A percentile compares a stretch with the other conserved stretches of the same genome.
Conservation (phyloP, 2,888 invertebrate genomes). For the Sphinx pinastri region DNA sequence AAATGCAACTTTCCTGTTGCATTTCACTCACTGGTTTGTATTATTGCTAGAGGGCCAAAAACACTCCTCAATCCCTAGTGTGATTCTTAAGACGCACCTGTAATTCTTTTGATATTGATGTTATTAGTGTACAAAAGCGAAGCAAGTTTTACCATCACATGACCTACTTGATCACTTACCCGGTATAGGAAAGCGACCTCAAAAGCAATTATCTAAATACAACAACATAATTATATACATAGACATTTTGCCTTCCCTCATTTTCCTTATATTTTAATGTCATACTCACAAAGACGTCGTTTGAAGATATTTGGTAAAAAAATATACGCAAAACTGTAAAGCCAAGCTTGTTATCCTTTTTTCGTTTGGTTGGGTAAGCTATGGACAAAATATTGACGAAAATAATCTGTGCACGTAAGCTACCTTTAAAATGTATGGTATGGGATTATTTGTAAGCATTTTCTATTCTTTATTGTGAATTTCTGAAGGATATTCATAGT, state of each 20-base stretch:
- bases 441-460: not conserved
- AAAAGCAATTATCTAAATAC: not conserved
- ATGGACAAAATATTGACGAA: not conserved
- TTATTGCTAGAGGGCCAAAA: too few species aligned
- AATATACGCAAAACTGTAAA: conserved; percentile 7
- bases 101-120: too few species aligned
- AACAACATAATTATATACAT: not conserved
- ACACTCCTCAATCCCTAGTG: too few species aligned
- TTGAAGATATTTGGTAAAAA: conserved; percentile 7
- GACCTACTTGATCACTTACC: too few species aligned
- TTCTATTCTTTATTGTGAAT: too few species aligned
- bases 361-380: not conserved
- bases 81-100: too few species aligned
- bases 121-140: too few species aligned
- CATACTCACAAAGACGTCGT: not conserved
- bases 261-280: conserved; percentile 14
- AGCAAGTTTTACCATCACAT: too few species aligned
- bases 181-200: too few species aligned
- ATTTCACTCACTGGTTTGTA: too few species aligned
- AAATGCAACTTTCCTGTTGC: too few species aligned
- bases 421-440: not conserved
- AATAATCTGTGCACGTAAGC: not conserved
- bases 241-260: not conserved
- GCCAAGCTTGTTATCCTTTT: conserved; percentile 9
- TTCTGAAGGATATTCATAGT: too few species aligned